Evolutionary conservation across 2,888 invertebrate species (phyloP), one percentile per base, ranked within the genome.

Genomic region (Drosophila kambysellisi): DNA sequence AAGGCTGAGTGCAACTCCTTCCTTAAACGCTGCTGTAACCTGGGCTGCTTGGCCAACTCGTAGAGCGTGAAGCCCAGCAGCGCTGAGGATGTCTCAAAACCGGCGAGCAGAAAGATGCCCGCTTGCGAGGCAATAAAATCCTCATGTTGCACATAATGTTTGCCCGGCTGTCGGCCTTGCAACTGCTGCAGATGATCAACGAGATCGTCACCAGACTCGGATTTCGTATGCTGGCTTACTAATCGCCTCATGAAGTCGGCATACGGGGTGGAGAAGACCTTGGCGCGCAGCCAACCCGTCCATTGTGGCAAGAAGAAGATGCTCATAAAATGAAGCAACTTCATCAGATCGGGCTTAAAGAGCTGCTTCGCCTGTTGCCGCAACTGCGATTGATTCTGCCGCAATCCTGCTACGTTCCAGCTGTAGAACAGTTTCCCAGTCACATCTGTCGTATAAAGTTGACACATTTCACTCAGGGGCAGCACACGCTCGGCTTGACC

Each of bases 121-220:
- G 91, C 92, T 61, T 93, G 92, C 5, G 92, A 90, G 12, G 91
- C 79, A 37, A 92, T 81, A 41, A 90, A 88, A 57, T 92, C 92
- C 2, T 84, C 60, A 54, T 91, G 86, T 17, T 89, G 83, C 0
- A 62, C 68, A 48, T 83, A 86, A 50, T 86, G 87, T 11, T 25
- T n/a, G 4, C 25, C 12, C 0, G 85, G 56, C 8, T 58, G 68
- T 4, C 29, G 54, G 78, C 74, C 9, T 56, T 90, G 93, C 12
- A 94, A 70, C 30, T 92, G 90, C 53, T 93, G 76, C 25, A 94
- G 78, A 20, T 93, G 79, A 63, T 94, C 94, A 9, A 95, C 91
- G 3, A 94, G 92, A 83, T 94, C 94, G 82, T 94, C 94, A 20
- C 91, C 90, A 71, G 61, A 15, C 50, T 39, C 0, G 8, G 12